Evolutionary conservation across 2,113 vertebrate genomes (phyloP).

Genomic region (Dinomys branickii): DNA sequence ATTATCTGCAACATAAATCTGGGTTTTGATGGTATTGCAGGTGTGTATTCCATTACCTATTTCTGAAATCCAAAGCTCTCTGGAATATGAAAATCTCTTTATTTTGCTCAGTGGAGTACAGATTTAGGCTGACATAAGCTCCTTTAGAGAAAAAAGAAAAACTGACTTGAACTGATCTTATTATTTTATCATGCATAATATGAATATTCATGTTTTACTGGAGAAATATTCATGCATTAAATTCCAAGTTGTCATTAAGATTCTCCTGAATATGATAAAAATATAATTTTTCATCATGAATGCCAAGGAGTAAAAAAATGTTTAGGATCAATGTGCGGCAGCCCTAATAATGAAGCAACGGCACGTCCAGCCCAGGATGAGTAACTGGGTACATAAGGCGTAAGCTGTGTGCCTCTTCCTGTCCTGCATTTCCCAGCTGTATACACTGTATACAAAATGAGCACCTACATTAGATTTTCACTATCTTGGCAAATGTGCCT

Average conservation of each 20-base stretch:
- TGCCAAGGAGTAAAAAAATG: neutral
- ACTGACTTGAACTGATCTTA: neutral
- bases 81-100: neutral
- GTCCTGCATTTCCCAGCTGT: neutral
- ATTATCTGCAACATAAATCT: neutral
- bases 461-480: neutral
- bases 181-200: neutral
- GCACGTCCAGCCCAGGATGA: fast-evolving
- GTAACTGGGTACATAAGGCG: too few species aligned
- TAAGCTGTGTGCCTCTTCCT: neutral
- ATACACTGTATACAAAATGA: neutral
- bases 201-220: neutral
- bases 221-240: neutral
- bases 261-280: neutral
- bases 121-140: neutral
- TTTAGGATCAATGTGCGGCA: neutral
- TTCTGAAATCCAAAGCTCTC: neutral
- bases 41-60: neutral
- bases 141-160: neutral
- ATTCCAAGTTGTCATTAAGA: neutral
- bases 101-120: neutral
- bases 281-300: neutral
- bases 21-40: neutral
- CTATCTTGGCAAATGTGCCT: neutral
- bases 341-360: neutral